Conservation (phyloP, 2,113 vertebrate genomes). For the Verasper variegatus region DNA sequence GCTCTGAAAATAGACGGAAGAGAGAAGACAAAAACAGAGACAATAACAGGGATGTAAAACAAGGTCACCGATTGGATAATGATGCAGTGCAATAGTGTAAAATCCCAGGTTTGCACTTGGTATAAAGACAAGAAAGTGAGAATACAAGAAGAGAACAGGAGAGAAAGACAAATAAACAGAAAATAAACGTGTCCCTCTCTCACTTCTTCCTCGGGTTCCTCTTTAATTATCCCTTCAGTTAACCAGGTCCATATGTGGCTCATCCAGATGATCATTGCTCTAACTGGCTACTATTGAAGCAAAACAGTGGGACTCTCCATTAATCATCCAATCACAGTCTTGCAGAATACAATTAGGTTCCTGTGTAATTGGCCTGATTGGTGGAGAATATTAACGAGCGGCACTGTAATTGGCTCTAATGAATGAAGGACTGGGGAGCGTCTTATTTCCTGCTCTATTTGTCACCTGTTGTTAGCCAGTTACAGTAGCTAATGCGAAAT, state of each 20-base stretch:
- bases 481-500: constrained; percentile 48
- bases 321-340: constrained; percentile 65
- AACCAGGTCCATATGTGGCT: constrained; percentile 40
- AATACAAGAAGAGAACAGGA: constrained; percentile 8
- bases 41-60: neutral
- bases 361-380: constrained; percentile 72
- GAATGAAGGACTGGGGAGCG: constrained; percentile 47
- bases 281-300: neutral
- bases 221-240: constrained; percentile 46
- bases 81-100: neutral
- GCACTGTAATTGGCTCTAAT: constrained; percentile 71
- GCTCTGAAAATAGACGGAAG: constrained; percentile 13
- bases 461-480: constrained; percentile 66
- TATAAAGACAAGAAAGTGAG: neutral
- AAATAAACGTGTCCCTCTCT: neutral
- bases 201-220: constrained; percentile 10
- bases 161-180: constrained; percentile 1
- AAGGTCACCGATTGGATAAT: neutral
- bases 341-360: constrained; percentile 59
- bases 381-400: constrained; percentile 78
- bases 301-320: constrained; percentile 47
- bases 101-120: neutral
- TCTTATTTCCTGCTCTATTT: constrained; percentile 71
- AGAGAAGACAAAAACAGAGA: constrained; percentile 23
- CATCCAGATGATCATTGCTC: constrained; percentile 65